Conservation (phyloP, 2,888 invertebrate genomes). For the Chrysolina americana region DNA sequence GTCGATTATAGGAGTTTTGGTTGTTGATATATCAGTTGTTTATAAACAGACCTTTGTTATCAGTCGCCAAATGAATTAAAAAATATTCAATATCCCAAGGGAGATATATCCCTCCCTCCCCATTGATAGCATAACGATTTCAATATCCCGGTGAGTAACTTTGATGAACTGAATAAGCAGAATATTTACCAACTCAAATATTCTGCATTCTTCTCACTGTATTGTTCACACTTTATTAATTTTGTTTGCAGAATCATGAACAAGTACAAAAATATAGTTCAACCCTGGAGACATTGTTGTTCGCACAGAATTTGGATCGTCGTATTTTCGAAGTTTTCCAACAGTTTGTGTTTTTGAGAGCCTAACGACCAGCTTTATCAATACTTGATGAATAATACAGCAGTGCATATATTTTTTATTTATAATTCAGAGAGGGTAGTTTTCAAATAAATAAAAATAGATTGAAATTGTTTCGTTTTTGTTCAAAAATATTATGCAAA, state of each 20-base stretch:
- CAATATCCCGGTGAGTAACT: no score
- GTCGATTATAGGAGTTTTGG: no score
- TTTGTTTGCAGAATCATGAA: constrained; percentile 89
- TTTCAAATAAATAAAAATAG: neutral
- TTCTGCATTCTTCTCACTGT: no score
- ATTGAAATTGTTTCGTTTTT: neutral
- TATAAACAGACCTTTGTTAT: no score
- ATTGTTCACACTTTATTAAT: neutral
- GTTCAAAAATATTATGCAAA: no score
- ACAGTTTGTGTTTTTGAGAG: constrained; percentile 93
- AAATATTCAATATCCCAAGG: no score
- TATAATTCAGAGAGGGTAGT: neutral
- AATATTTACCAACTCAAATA: no score
- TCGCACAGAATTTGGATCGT: constrained; percentile 95
- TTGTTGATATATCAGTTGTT: no score
- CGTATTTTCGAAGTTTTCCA: constrained; percentile 98
- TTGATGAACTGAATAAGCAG: no score
- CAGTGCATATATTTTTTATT: neutral
- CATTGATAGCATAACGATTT: no score
- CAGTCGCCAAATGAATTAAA: no score
- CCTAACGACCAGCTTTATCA: constrained; percentile 68
- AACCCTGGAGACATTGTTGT: constrained; percentile 94
- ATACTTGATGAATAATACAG: neutral
- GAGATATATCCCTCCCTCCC: no score
- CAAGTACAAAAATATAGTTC: constrained; percentile 98